Conservation (phyloP, 2,888 invertebrate genomes). For the Taenaris catops region DNA sequence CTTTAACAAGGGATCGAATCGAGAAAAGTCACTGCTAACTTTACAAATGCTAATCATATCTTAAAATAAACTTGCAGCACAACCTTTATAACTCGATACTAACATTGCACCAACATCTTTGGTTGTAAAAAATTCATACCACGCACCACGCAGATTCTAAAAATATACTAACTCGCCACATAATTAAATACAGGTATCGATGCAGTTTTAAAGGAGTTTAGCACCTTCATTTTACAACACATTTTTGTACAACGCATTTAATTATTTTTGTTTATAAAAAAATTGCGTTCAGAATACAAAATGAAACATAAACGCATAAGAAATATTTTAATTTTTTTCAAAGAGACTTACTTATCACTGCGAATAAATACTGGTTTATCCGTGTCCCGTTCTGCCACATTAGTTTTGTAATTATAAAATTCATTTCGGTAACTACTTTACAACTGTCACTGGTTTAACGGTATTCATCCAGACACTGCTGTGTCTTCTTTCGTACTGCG, state of each 20-base stretch:
- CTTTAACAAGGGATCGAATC: no score
- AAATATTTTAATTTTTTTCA: no score
- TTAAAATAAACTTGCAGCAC: slow-evolving; percentile 8
- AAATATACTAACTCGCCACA: slow-evolving; percentile 4
- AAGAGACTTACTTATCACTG: slow-evolving; percentile 59
- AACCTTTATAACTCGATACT: slow-evolving; percentile 1
- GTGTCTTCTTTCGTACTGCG: slow-evolving; percentile 42
- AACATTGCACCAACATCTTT: slow-evolving; percentile 2
- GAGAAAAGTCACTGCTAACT: background rate
- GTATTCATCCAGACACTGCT: slow-evolving; percentile 37
- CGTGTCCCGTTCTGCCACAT: slow-evolving; percentile 62
- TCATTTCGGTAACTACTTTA: slow-evolving; percentile 42
- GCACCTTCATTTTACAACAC: no score
- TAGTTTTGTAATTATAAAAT: slow-evolving; percentile 55
- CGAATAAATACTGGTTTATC: slow-evolving; percentile 66
- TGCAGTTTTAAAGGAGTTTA: no score
- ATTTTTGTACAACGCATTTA: no score
- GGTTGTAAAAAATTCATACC: slow-evolving; percentile 5
- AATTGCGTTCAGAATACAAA: no score
- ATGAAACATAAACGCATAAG: slow-evolving; percentile 2
- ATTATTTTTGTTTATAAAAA: no score
- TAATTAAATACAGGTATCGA: slow-evolving; percentile 3
- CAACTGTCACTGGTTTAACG: slow-evolving; percentile 21
- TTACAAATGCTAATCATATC: slow-evolving; percentile 3
- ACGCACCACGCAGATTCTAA: slow-evolving; percentile 8